Base-by-base conservation (phyloP, 2,888 invertebrate species). In the Herminia tarsipennalis region DNA sequence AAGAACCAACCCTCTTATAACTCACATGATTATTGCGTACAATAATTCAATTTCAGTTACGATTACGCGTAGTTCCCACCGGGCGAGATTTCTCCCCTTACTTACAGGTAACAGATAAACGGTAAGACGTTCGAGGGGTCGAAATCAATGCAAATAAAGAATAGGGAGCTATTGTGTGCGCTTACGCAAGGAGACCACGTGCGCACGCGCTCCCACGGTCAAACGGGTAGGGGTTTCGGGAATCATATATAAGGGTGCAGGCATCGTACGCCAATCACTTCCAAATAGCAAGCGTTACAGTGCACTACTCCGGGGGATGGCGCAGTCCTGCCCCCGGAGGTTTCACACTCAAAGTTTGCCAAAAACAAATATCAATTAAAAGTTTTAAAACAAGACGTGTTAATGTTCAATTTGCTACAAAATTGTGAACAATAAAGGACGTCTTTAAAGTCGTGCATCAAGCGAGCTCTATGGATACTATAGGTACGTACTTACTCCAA, bases 41-140 rank as follows among this genome's bases (percentile, higher is more conserved):
- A 76, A 81, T 85, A 79, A 87, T 88, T 82, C 74, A 83, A 83
- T 79, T 87, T 86, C 76, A 81, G 82, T 85, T 83, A 76, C 74
- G 83, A 85, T 83, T 81, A 66, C 80, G 68, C 66, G 69, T 57
- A 6, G 70, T 89, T 90, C 91, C 88, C 91, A 89, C 86, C 88
- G 81, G 76, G 79, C 63, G 78, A 84, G 86, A 78, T 82, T 83
- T 85, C 84, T 83, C 88, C 91, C 91, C 87, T 81, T 73, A 72
- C 73, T 67, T 76, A 79, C 86, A 90, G 89, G 90, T 90, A 90
- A 87, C 73, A 84, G 86, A 86, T 87, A 87, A 60, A 81, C 76
- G 82, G 83, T 71, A 89, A 89, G 88, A 86, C 83, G 87, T 70
- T 76, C 71, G 78, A 84, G 83, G 89, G 91, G 89, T 81, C 81